Base-by-base conservation (phyloP, 2,797 vertebrate genomes). In the Chaetodon trifasciatus region DNA sequence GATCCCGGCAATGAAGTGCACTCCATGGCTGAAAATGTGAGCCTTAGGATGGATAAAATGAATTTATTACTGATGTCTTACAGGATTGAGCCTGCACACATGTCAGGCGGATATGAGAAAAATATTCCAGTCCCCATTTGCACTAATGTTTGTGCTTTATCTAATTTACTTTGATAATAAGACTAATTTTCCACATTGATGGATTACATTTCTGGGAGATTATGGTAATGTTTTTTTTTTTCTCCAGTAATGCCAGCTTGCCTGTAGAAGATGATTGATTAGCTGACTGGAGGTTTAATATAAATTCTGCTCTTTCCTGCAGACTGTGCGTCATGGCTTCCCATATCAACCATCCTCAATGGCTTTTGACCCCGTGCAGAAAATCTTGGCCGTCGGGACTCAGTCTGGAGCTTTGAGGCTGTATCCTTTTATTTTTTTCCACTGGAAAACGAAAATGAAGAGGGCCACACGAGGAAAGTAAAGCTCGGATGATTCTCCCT, bases 281-380 rank as follows among this genome's bases (percentile, higher is more conserved):
- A 60, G 74, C 76, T 58, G 60, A 81, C 68, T 75, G 57, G 64
- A 77, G 62, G 63, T 85, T 79, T 92, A 60, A 91, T 89, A 74
- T 81, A 74, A 89, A 86, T 87, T 92, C 57, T 91, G 76, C 86
- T 93, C 66, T 93, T 74, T 84, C 86, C 79, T 75, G 90, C 94
- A 99, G 98, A 99, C 98, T 79, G 97, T 99, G 90, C 98, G 98
- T 92, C 98, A 99, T 95, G 98, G 98, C 92, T 99, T 99, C 88
- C 98, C 98, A 80, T 96, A 98, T 92, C 97, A 98, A 82, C 98
- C 98, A 46, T 98, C 97, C 69, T 97, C 98, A 7, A 96, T 99
- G 97, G 97, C 98, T 86, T 99, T 99, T 95, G 98, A 99, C 96
- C 98, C 98, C 0, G 98, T 99, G 73, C 98, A 99, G 97, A 99